Percentiles rank a stretch among this genome's conserved stretches.
Evolutionary conservation across 2,113 vertebrate species (phyloP).

Genomic region (Anser cygnoides): DNA sequence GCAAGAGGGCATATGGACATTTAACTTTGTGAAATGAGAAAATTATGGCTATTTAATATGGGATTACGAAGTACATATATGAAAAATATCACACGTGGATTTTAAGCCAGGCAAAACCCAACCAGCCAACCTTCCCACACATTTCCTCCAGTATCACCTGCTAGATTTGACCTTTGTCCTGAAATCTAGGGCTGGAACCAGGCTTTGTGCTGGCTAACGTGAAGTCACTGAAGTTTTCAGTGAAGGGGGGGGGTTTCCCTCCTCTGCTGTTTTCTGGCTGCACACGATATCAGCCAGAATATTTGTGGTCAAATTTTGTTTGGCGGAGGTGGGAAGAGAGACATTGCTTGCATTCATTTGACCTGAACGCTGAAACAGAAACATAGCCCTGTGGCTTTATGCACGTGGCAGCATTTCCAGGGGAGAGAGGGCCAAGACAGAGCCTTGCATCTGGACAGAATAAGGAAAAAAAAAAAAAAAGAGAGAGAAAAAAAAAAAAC

Average conservation of each 20-base stretch:
- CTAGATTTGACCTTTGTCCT: background rate
- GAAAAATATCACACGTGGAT: background rate
- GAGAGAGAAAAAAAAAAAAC: background rate
- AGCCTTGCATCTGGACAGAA: background rate
- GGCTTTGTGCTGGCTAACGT: background rate
- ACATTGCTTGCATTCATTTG: background rate
- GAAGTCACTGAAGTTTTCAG: background rate
- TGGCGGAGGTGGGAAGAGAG: background rate
- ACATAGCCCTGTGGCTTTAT: background rate
- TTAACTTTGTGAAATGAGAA: conserved; percentile 29
- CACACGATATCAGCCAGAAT: background rate
- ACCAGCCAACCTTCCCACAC: background rate
- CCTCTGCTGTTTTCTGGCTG: background rate
- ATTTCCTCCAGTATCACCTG: background rate
- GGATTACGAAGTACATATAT: background rate
- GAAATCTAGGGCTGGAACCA: background rate
- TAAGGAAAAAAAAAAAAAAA: background rate
- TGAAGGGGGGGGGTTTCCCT: background rate
- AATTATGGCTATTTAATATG: conserved; percentile 14
- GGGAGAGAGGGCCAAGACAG: background rate
- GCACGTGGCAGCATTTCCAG: background rate
- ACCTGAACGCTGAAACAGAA: background rate
- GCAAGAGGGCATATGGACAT: background rate
- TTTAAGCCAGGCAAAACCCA: background rate
- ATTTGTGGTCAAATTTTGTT: background rate